Evolutionary conservation across 2,797 vertebrate genomes (phyloP).

Genomic region (Gymnothorax reevesii): DNA sequence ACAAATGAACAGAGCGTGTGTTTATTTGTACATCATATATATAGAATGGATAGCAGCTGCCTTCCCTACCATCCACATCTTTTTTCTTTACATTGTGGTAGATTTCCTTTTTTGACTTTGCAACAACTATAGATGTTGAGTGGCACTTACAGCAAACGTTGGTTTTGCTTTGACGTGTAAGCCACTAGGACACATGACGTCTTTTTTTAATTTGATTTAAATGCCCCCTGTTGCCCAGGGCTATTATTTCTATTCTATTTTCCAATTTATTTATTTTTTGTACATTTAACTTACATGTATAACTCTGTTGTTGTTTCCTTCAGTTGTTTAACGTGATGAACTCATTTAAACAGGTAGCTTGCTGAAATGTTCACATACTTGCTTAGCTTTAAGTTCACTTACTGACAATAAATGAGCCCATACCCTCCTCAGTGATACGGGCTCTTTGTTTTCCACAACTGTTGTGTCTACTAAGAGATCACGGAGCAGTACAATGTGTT

Average conservation of each 20-base stretch:
- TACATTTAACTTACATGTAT: no score
- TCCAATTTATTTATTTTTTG: no score
- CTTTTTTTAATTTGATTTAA: not conserved
- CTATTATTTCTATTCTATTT: not conserved
- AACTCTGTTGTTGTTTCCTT: no score
- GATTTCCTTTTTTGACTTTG: not conserved
- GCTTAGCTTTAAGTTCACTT: no score
- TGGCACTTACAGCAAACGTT: not conserved
- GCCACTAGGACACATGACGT: not conserved
- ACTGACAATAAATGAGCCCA: no score
- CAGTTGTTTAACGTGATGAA: no score
- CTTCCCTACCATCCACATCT: not conserved
- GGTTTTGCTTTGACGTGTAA: not conserved
- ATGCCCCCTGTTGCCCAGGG: not conserved
- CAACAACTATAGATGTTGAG: not conserved
- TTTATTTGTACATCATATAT: not conserved
- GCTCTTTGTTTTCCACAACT: not conserved
- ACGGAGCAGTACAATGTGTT: not conserved
- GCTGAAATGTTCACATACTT: no score
- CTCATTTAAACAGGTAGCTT: no score
- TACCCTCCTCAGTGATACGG: not conserved
- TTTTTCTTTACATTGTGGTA: not conserved
- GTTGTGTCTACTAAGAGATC: not conserved
- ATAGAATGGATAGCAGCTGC: not conserved
- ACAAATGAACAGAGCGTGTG: no score